Evolutionary conservation across 2,888 invertebrate species (phyloP).

Genomic region (Limnephilus rhombicus): DNA sequence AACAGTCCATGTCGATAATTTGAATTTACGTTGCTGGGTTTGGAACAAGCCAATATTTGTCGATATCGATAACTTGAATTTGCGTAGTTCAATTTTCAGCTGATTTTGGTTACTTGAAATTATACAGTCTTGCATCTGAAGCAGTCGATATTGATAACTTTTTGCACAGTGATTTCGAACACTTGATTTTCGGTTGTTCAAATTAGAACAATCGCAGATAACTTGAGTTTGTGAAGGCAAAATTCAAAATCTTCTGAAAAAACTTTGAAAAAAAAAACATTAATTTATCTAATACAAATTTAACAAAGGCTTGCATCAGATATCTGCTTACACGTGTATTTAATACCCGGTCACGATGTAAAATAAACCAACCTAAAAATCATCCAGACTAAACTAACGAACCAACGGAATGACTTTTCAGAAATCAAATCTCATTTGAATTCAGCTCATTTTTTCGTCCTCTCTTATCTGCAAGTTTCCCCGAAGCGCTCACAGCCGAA

Average conservation of each 20-base stretch:
- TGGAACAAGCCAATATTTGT: neutral
- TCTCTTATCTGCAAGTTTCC: neutral
- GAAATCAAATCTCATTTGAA: conserved; percentile 1
- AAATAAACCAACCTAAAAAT: neutral
- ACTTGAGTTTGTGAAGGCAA: neutral
- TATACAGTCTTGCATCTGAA: too few species aligned
- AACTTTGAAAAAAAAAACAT: neutral
- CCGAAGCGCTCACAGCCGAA: neutral
- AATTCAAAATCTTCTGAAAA: neutral
- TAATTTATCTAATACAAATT: neutral
- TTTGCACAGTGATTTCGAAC: too few species aligned
- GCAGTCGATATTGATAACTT: too few species aligned
- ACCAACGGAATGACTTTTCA: neutral
- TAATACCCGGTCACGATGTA: neutral
- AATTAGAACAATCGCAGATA: neutral
- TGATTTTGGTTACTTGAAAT: too few species aligned
- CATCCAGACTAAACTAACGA: neutral
- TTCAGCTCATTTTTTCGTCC: neutral
- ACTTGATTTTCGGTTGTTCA: too few species aligned
- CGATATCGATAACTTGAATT: too few species aligned
- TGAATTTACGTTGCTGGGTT: neutral
- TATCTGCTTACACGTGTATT: neutral
- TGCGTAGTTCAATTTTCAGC: too few species aligned
- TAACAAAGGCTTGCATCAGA: neutral
- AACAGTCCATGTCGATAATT: neutral